A percentile compares a stretch with the other conserved stretches of the same genome.
Evolutionary conservation across 1,140 invertebrate species (phyloP).

Genomic region (Drosophila triauraria): DNA sequence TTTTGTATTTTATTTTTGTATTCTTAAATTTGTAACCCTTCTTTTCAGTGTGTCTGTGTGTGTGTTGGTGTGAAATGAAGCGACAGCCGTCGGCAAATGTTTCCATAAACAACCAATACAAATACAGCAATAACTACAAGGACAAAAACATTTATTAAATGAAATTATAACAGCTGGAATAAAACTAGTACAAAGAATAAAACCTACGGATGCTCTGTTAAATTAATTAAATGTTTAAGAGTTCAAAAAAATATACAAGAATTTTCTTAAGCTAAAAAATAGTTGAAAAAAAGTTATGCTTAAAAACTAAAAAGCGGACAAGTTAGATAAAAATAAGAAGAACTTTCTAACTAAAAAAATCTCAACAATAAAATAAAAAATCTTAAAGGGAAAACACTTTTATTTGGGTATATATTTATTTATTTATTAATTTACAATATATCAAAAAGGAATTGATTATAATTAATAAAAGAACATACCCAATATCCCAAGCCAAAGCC

Average conservation of each 20-base stretch:
- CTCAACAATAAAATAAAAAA: too few relatives aligned
- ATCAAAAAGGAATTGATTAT: not conserved
- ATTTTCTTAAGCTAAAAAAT: not conserved
- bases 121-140: constrained; percentile 37
- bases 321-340: too few relatives aligned
- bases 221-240: not conserved
- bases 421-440: too few relatives aligned
- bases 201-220: constrained; percentile 20
- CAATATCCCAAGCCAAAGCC: not conserved
- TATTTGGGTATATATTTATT: too few relatives aligned
- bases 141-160: constrained; percentile 78
- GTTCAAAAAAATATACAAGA: not conserved
- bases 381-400: too few relatives aligned
- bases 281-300: not conserved
- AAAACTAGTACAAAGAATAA: constrained; percentile 14
- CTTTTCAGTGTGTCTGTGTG: constrained; percentile 17
- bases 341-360: too few relatives aligned
- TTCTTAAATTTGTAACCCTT: too few relatives aligned
- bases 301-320: too few relatives aligned
- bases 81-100: constrained; percentile 79
- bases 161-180: constrained; percentile 54
- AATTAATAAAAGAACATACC: not conserved
- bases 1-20: not conserved
- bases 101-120: constrained; percentile 73
- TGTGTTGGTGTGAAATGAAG: constrained; percentile 68